phyloP scores from a whole-genome alignment of 2,113 vertebrate genomes.

The Platysternon megacephalum region DNA sequence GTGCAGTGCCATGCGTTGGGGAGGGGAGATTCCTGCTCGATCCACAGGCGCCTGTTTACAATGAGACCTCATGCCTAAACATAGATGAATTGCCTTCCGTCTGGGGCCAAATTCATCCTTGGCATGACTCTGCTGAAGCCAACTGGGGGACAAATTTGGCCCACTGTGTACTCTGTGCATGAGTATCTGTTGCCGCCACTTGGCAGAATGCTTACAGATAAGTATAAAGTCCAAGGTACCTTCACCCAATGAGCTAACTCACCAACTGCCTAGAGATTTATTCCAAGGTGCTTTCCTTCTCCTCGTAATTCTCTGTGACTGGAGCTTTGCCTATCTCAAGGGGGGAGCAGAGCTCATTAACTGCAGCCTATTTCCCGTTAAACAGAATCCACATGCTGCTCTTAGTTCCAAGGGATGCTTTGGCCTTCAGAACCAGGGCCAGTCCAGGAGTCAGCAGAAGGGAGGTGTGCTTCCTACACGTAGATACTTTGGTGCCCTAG shows the following conservation, averaged over 20 bases:
- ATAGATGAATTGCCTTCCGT: background rate
- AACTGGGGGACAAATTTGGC: background rate
- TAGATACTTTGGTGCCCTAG: background rate
- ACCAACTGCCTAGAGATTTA: background rate
- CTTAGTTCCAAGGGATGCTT: background rate
- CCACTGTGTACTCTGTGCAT: background rate
- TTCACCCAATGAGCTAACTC: background rate
- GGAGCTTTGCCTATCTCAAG: background rate
- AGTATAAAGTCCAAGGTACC: background rate
- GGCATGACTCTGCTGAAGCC: background rate
- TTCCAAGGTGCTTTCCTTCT: background rate
- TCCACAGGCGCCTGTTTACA: background rate
- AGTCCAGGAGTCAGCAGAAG: background rate
- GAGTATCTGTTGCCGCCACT: background rate
- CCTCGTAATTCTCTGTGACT: background rate
- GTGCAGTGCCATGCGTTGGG: background rate
- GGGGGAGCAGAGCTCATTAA: background rate
- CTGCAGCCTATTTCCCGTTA: background rate
- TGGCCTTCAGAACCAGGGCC: background rate
- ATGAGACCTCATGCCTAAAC: background rate
- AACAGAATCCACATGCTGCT: background rate
- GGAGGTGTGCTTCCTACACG: background rate
- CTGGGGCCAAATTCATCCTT: background rate
- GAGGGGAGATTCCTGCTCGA: background rate
- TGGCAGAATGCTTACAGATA: background rate